Base-by-base conservation (phyloP, 1,140 invertebrate genomes). In the Drosophila orena region DNA sequence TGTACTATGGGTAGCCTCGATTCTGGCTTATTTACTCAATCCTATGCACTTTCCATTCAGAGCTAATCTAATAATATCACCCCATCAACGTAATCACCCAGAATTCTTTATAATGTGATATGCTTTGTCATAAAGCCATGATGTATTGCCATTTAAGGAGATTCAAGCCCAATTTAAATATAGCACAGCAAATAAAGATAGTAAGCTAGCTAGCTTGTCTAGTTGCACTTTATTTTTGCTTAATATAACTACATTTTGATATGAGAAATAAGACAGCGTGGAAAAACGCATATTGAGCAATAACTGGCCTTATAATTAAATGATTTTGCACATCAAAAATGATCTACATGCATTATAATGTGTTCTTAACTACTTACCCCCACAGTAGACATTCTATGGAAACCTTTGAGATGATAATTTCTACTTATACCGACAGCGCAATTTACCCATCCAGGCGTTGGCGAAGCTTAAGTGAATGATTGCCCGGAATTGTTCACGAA, bases 401-500 rank as follows among this genome's bases (percentile, higher is more conserved):
- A 52, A 50, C 35, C 58, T 68, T 49, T 17, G 24, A 52, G 34
- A 42, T 44, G 37, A 46, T 78, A 57, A 81, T 86, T 70, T 43
- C 77, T 62, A 66, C 74, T 78, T 64, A 77, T 74, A 62, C 42
- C 65, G 71, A 75, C 43, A 38, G 58, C 56, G 34, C 68, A 86
- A 84, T 80, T 85, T 85, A 47, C 55, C 52, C 55, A 62, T 42
- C 40, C 40, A 68, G 69, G 60, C 80, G 80, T 76, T 79, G 80
- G 80, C 66, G 57, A 55, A 37, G 40, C 65, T 88, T 80, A 88
- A 88, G 84, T 88, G 84, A 89, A 88, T 84, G 84, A 88, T 89
- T 88, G 70, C 79, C 66, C 55, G 50, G 72, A 77, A 84, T 83
- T 88, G 86, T 88, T 79, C 79, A 79, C 57, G 72, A 59, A 66